Evolutionary conservation across 2,888 invertebrate species (phyloP).

Genomic region (Synergus itoensis): DNA sequence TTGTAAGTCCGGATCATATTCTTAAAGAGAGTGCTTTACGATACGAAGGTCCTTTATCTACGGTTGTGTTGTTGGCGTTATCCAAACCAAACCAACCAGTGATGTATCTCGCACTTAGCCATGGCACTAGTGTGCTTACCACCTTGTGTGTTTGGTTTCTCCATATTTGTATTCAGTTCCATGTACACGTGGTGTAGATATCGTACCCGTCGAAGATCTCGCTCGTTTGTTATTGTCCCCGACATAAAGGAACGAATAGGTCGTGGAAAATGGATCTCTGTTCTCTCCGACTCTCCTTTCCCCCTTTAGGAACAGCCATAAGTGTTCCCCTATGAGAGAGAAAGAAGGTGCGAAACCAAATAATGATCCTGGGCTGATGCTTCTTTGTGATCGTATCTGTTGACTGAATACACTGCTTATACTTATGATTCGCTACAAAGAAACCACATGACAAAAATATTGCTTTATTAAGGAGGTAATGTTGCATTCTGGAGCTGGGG

Average conservation of each 20-base stretch:
- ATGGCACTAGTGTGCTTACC: constrained; percentile 49
- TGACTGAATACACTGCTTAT: background rate
- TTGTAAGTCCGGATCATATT: constrained; percentile 76
- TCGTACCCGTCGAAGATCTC: constrained; percentile 59
- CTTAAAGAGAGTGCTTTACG: constrained; percentile 77
- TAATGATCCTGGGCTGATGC: constrained; percentile 1
- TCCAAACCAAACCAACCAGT: constrained; percentile 68
- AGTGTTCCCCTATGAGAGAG: constrained; percentile 6
- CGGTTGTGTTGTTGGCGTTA: constrained; percentile 74
- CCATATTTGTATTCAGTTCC: constrained; percentile 47
- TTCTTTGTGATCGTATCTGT: constrained; percentile 2
- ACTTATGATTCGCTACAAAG: background rate
- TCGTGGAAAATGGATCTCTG: constrained; percentile 50
- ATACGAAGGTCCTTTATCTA: constrained; percentile 74
- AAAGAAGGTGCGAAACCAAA: constrained; percentile 21
- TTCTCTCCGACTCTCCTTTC: constrained; percentile 39
- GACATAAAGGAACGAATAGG: constrained; percentile 42
- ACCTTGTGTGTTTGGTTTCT: constrained; percentile 57
- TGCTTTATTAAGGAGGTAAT: constrained; percentile 3
- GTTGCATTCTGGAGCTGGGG: background rate
- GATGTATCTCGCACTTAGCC: constrained; percentile 77
- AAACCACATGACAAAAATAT: constrained; percentile 7
- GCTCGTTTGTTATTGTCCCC: constrained; percentile 65
- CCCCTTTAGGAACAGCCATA: constrained; percentile 14
- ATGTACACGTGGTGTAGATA: constrained; percentile 51